Evolutionary conservation across 2,113 vertebrate species (phyloP).

Genomic region (Pseudois nayaur): DNA sequence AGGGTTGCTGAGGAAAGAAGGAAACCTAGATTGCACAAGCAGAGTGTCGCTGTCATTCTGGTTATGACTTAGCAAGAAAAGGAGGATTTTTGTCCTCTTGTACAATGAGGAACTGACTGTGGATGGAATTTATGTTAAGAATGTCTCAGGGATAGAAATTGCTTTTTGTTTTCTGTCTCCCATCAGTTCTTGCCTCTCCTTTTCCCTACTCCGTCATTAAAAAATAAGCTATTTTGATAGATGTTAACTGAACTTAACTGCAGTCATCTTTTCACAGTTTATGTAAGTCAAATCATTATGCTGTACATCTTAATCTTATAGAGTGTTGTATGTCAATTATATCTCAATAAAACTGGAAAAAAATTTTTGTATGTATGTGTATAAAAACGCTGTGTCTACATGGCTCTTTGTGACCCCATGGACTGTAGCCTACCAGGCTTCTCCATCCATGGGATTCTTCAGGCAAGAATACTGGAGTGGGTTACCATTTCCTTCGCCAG

Average conservation of each 20-base stretch:
- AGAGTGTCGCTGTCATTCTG: conserved; percentile 6
- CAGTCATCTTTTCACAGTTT: not conserved
- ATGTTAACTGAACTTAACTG: not conserved
- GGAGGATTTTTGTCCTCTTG: not conserved
- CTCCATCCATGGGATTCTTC: too few species aligned
- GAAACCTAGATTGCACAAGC: conserved; percentile 61
- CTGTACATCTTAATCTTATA: not conserved
- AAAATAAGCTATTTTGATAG: not conserved
- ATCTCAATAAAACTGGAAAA: not conserved
- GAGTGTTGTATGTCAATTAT: not conserved
- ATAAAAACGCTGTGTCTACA: not conserved
- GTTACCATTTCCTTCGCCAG: too few species aligned
- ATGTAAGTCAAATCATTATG: not conserved
- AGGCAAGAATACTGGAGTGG: too few species aligned
- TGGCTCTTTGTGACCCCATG: not conserved
- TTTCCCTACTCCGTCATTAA: not conserved
- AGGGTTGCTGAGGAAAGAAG: conserved; percentile 62
- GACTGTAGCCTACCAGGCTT: too few species aligned
- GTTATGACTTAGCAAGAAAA: conserved; percentile 67
- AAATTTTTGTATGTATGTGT: not conserved
- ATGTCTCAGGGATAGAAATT: conserved; percentile 53
- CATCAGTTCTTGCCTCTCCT: not conserved
- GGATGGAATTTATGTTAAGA: conserved; percentile 63
- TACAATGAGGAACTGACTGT: conserved; percentile 68
- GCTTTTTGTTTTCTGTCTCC: conserved; percentile 39